These are phyloP conservation scores for Ophion costatus DNA, from an alignment of 2,888 invertebrate species.

Conservation along the genomic window DNA sequence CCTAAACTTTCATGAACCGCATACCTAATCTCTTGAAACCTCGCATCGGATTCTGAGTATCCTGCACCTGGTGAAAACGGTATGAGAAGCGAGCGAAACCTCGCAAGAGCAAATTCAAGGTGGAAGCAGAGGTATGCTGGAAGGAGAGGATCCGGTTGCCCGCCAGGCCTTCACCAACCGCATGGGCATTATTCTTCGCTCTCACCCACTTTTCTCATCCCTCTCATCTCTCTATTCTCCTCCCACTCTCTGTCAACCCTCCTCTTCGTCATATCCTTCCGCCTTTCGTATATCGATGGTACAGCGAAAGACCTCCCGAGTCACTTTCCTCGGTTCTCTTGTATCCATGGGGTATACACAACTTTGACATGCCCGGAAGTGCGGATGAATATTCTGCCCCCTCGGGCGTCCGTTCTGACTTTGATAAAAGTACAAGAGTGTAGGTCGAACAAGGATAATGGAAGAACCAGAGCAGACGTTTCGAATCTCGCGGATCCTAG, in stretches of 20 bases:
- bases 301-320: slow-evolving; percentile 24
- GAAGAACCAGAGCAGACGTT: slow-evolving; percentile 33
- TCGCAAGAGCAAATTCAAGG: slow-evolving; percentile 50
- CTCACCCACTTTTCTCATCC: slow-evolving; percentile 32
- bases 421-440: slow-evolving; percentile 36
- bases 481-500: slow-evolving; percentile 40
- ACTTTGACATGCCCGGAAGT: slow-evolving; percentile 58
- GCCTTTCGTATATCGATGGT: slow-evolving; percentile 46
- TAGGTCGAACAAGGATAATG: slow-evolving; percentile 12
- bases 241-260: slow-evolving; percentile 26
- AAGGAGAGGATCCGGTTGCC: slow-evolving; percentile 60
- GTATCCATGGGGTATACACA: slow-evolving; percentile 4
- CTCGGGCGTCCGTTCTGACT: slow-evolving; percentile 41
- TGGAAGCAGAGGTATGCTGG: slow-evolving; percentile 3
- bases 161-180: slow-evolving; percentile 60
- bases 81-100: slow-evolving; percentile 39
- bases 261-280: slow-evolving; percentile 48
- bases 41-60: slow-evolving; percentile 34
- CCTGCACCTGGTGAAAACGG: slow-evolving; percentile 55
- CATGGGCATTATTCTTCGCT: slow-evolving; percentile 65
- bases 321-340: slow-evolving; percentile 18
- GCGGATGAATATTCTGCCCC: slow-evolving; percentile 52
- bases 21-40: slow-evolving; percentile 24
- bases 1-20: slow-evolving; percentile 25
- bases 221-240: slow-evolving; percentile 22